Conservation (phyloP, 2,113 vertebrate species). For the Scomber scombrus region DNA sequence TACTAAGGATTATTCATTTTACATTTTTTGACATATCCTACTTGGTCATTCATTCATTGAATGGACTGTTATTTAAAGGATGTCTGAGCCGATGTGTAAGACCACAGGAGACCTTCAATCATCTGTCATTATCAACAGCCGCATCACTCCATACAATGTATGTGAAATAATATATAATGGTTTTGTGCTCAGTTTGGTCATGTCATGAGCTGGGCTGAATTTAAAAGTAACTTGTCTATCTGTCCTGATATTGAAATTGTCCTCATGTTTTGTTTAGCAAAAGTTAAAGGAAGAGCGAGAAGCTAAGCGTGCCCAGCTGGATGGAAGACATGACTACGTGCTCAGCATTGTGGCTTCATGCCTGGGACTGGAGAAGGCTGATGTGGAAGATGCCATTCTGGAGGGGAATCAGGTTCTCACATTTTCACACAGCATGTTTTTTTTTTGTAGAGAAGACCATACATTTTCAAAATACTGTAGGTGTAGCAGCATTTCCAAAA, state of each 20-base stretch:
- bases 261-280: conserved; percentile 85
- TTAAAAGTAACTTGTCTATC: background rate
- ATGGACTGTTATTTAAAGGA: conserved; percentile 16
- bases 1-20: background rate
- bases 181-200: background rate
- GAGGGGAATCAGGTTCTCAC: conserved; percentile 90
- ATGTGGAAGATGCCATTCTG: conserved; percentile 93
- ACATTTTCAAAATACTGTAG: too few species aligned
- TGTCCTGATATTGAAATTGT: background rate
- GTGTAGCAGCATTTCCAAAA: background rate
- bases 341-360: conserved; percentile 90
- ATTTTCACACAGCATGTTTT: background rate
- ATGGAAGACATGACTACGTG: conserved; percentile 91
- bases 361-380: conserved; percentile 87
- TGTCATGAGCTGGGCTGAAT: background rate
- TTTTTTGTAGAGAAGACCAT: background rate
- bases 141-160: conserved; percentile 66
- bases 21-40: background rate
- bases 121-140: conserved; percentile 56
- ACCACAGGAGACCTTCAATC: conserved; percentile 48
- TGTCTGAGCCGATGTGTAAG: conserved; percentile 41
- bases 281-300: conserved; percentile 94
- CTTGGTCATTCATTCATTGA: background rate
- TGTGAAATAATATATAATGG: conserved; percentile 13
- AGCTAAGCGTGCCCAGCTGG: conserved; percentile 89